Percentiles rank a stretch among this genome's conserved stretches.
Conservation (phyloP, 2,113 vertebrate genomes). For the Manacus vitellinus region DNA sequence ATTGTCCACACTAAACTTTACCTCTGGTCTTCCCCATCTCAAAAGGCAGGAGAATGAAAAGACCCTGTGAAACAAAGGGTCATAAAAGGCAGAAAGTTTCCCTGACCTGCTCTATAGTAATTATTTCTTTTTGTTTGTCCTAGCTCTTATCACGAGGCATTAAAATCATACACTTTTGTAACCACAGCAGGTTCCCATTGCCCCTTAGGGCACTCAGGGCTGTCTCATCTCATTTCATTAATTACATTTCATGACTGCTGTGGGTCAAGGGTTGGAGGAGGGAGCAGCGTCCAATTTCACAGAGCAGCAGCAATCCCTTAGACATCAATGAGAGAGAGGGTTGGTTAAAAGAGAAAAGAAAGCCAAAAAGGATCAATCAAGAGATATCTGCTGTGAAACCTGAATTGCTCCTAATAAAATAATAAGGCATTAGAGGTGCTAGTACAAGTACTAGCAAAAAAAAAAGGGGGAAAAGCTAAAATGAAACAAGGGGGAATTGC, state of each 20-base stretch:
- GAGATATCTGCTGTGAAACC: conserved; percentile 35
- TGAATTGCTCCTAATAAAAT: conserved; percentile 41
- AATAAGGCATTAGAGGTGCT: not conserved
- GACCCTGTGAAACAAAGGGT: conserved; percentile 1
- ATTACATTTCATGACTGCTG: conserved; percentile 72
- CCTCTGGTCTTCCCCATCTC: not conserved
- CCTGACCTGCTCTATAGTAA: conserved; percentile 45
- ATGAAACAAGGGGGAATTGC: not conserved
- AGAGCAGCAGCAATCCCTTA: conserved; percentile 37
- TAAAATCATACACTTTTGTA: conserved; percentile 69
- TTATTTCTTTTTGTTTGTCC: conserved; percentile 50
- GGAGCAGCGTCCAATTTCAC: conserved; percentile 65
- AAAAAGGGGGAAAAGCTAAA: not conserved
- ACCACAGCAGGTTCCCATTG: conserved; percentile 67
- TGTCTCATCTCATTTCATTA: conserved; percentile 77
- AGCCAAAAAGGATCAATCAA: conserved; percentile 58
- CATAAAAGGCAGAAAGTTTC: conserved; percentile 57
- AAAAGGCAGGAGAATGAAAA: conserved; percentile 7
- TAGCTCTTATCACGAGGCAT: conserved; percentile 67
- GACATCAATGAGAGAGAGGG: conserved; percentile 32
- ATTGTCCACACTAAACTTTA: not conserved
- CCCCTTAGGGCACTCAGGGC: conserved; percentile 45
- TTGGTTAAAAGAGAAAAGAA: not conserved
- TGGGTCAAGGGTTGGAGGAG: conserved; percentile 65
- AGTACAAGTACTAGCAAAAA: not conserved